A percentile compares a stretch with the other conserved stretches of the same genome.
These are phyloP conservation scores for Sibirionetta formosa DNA, from an alignment of 2,797 vertebrate species.

Conservation along the genomic window DNA sequence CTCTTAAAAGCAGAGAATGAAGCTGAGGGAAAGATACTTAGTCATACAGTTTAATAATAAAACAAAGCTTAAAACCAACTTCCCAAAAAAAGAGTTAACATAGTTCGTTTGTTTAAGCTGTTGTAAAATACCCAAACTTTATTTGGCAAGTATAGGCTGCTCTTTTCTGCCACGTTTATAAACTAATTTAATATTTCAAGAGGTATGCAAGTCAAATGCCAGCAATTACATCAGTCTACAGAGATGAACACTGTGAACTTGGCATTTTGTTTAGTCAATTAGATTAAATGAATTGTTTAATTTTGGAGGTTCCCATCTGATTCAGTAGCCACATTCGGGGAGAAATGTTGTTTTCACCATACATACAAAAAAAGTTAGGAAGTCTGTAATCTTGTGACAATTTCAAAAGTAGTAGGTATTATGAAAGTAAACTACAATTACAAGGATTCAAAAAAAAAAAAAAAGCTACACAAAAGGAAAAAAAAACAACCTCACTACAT, in stretches of 20 bases:
- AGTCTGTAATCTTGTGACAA: slow-evolving; percentile 1
- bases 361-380: not conserved
- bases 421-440: slow-evolving; percentile 32
- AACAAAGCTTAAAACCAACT: not conserved
- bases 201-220: slow-evolving; percentile 63
- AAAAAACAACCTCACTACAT: slow-evolving; percentile 29
- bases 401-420: slow-evolving; percentile 21
- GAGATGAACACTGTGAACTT: slow-evolving; percentile 62
- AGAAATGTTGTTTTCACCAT: slow-evolving; percentile 8
- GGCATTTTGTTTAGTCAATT: slow-evolving; percentile 30
- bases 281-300: slow-evolving; percentile 42
- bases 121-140: slow-evolving; percentile 63
- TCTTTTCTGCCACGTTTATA: slow-evolving; percentile 71
- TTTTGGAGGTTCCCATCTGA: slow-evolving; percentile 50
- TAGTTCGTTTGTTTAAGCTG: slow-evolving; percentile 5
- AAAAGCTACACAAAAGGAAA: not conserved
- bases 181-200: slow-evolving; percentile 75
- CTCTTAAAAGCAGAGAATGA: not conserved
- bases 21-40: not conserved
- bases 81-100: slow-evolving; percentile 19
- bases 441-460: not conserved
- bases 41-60: not conserved
- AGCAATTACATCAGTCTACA: slow-evolving; percentile 64
- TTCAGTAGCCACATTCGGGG: slow-evolving; percentile 16
- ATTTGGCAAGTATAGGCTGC: slow-evolving; percentile 46